Evolutionary conservation across 2,113 vertebrate species (phyloP), one percentile per base, ranked within the genome.

Genomic region (Lophochroa leadbeateri): DNA sequence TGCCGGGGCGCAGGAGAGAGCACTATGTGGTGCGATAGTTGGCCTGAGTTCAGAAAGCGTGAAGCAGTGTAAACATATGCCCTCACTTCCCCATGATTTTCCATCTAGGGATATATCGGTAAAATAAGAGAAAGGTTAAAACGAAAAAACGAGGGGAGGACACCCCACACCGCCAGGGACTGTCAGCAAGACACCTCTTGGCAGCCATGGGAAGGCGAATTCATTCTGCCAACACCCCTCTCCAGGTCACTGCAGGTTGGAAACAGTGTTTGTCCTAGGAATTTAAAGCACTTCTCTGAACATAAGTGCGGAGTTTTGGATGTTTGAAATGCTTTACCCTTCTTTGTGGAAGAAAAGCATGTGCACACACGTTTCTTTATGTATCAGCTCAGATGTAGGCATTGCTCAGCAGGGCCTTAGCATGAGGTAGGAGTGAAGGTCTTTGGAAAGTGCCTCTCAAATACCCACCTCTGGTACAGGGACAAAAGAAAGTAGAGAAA

Each of bases 11-110:
- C 49, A 64, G 37, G 13, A 21, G 28, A 3, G 9, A 16, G 44
- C n/a, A 0, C 3, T 0, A 1, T 2, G 1, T 6, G 0, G 17
- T 10, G 46, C 23, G 8, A 0, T 4, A 0, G 4, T 33, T 20
- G 39, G 57, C 67, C 58, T 12, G 47, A 35, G 46, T 10, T 23
- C n/a, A 21, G 3, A 6, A 57, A 61, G 50, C 0, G 14, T 28
- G 76, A 31, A 69, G 60, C 2, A 0, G 8, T 6, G n/a, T 47
- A 46, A 52, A 44, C n/a, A 2, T 12, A 29, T 41, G 41, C 12
- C n/a, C 7, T 5, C 39, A 5, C 19, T 20, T 52, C 19, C 8
- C 19, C 13, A 33, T 3, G 33, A 10, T 60, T 60, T 74, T 86
- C 83, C 77, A 15, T 37, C 28, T 31, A 39, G 43, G 41, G 49